Conservation (phyloP, 2,888 invertebrate species). For the Rhogogaster chlorosoma region DNA sequence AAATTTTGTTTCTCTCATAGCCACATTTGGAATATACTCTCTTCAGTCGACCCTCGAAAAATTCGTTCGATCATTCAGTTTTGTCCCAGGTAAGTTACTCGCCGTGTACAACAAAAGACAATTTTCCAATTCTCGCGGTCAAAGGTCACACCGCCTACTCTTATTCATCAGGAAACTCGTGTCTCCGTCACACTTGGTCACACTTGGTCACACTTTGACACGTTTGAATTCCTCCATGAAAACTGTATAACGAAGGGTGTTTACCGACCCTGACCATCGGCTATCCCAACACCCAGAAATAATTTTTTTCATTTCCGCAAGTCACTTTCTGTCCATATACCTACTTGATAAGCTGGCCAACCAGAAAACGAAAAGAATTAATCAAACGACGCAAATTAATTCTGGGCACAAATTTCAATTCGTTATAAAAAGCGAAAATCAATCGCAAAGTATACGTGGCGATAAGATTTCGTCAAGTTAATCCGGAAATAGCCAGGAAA, state of each 20-base stretch:
- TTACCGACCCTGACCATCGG: conserved; percentile 36
- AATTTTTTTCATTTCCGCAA: background rate
- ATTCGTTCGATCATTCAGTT: conserved; percentile 18
- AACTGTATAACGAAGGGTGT: conserved; percentile 47
- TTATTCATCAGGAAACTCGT: conserved; percentile 32
- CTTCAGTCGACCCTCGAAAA: background rate
- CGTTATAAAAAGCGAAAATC: background rate
- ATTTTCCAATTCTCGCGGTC: conserved; percentile 41
- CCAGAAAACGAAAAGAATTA: background rate
- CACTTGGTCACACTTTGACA: conserved; percentile 57
- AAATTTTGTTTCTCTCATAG: background rate
- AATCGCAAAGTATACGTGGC: background rate
- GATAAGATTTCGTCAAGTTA: background rate
- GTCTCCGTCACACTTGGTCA: conserved; percentile 41
- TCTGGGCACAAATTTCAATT: background rate
- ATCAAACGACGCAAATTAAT: background rate
- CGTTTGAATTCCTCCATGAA: conserved; percentile 58
- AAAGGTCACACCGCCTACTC: conserved; percentile 44
- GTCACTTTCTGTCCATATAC: background rate
- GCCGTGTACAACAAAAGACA: conserved; percentile 25
- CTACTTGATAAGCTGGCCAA: background rate
- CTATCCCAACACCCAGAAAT: conserved; percentile 22
- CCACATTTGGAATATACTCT: background rate
- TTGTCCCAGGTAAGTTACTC: conserved; percentile 19
- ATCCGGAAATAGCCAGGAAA: background rate